Evolutionary conservation across 2,797 vertebrate genomes (phyloP).

Genomic region (Microctenopoma stevenorrisi): DNA sequence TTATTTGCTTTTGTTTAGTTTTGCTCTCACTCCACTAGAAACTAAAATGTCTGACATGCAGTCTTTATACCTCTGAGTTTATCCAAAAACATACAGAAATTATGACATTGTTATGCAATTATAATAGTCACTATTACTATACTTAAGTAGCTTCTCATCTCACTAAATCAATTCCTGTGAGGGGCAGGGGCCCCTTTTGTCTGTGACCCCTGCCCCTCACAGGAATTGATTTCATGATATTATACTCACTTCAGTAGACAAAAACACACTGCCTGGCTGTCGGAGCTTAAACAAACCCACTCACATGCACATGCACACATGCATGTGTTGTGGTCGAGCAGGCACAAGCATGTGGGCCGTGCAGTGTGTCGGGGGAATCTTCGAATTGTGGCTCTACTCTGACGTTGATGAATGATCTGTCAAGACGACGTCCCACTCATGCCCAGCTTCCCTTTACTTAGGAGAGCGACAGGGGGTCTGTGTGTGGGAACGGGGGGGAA

Average conservation of each 20-base stretch:
- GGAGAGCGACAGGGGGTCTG: slow-evolving; percentile 48
- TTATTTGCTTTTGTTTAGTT: slow-evolving; percentile 9
- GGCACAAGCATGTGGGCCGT: slow-evolving; percentile 58
- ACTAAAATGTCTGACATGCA: slow-evolving; percentile 7
- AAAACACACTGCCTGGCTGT: slow-evolving; percentile 22
- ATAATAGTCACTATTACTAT: not conserved
- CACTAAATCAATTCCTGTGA: slow-evolving; percentile 8
- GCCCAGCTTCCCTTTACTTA: slow-evolving; percentile 71
- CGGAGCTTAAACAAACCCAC: slow-evolving; percentile 46
- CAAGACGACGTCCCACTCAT: slow-evolving; percentile 69
- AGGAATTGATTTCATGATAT: not conserved
- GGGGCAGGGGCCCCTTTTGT: not conserved
- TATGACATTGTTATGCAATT: slow-evolving; percentile 13
- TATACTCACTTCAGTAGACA: slow-evolving; percentile 19
- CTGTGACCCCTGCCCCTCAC: not conserved
- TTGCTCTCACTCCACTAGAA: slow-evolving; percentile 1
- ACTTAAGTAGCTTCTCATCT: not conserved
- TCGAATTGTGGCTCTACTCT: slow-evolving; percentile 53
- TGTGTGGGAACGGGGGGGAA: not conserved
- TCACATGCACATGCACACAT: slow-evolving; percentile 40
- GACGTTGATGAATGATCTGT: slow-evolving; percentile 86
- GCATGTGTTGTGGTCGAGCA: slow-evolving; percentile 53
- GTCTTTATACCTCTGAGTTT: slow-evolving; percentile 14
- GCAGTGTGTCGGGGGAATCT: slow-evolving; percentile 67
- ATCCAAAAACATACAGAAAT: slow-evolving; percentile 19